A percentile compares a stretch with the other conserved stretches of the same genome.
These are phyloP conservation scores for Panonychus citri DNA, from an alignment of 1,140 invertebrate species.

Conservation along the genomic window DNA sequence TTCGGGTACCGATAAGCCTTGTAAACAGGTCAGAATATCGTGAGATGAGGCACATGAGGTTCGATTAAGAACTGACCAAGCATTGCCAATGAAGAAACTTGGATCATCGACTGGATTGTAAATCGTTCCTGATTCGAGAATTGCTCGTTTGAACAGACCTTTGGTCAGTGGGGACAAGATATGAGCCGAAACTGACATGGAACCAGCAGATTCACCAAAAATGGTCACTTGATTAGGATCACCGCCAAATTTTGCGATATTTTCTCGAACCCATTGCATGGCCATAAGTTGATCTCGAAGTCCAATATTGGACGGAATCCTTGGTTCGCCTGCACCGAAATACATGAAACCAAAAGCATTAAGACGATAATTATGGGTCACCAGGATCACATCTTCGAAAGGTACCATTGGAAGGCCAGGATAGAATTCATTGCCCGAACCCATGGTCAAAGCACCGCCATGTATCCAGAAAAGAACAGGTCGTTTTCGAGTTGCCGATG, in stretches of 20 bases:
- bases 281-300: not conserved
- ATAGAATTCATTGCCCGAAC: not conserved
- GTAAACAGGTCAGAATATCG: not conserved
- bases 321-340: conserved; percentile 35
- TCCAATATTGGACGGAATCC: not conserved
- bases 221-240: conserved; percentile 21
- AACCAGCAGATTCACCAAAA: conserved; percentile 33
- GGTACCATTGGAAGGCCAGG: conserved; percentile 35
- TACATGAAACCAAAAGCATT: conserved; percentile 79
- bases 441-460: not conserved
- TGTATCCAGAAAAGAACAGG: not conserved
- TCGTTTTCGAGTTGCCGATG: not conserved
- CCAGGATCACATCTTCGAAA: conserved; percentile 73
- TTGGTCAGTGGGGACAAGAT: conserved; percentile 30
- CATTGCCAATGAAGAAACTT: not conserved
- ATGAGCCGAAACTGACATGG: conserved; percentile 31
- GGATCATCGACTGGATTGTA: not conserved
- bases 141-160: conserved; percentile 12
- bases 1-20: not conserved
- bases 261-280: not conserved
- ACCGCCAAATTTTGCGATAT: not conserved
- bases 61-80: not conserved
- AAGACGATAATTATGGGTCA: conserved; percentile 80
- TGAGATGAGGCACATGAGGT: not conserved
- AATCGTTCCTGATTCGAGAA: conserved; percentile 11